Percentiles rank a stretch among this genome's conserved stretches.
These are phyloP conservation scores for Phalanger gymnotis DNA, from an alignment of 2,797 vertebrate species.

Conservation along the genomic window DNA sequence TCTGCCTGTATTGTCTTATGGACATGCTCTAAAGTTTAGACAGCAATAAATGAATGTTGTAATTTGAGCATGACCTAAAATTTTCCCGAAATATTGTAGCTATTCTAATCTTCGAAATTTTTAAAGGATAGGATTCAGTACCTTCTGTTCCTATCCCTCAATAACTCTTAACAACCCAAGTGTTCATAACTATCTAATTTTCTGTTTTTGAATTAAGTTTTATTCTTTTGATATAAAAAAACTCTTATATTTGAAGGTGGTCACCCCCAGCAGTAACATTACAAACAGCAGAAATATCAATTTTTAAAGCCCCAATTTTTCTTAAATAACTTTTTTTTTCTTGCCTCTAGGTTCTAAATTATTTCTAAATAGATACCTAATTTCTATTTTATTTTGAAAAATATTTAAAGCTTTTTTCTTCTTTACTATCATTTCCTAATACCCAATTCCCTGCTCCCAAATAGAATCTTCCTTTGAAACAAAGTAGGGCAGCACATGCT, in stretches of 20 bases:
- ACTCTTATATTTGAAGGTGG: accelerated
- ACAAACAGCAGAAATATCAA: neutral
- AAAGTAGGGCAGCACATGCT: neutral
- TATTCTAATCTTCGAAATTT: neutral
- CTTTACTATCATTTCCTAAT: neutral
- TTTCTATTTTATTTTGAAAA: neutral
- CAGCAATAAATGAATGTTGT: neutral
- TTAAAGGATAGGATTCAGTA: neutral
- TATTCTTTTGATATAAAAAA: neutral
- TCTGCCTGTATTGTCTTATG: neutral
- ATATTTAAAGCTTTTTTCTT: neutral
- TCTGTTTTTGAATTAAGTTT: neutral
- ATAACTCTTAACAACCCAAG: conserved; percentile 5
- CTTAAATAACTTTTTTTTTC: neutral
- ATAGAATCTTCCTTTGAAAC: neutral
- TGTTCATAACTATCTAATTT: conserved; percentile 13
- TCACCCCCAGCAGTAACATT: neutral
- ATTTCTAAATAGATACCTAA: neutral
- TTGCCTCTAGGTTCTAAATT: neutral
- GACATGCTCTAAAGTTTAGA: neutral
- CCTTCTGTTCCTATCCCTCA: conserved; percentile 10
- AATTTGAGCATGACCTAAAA: neutral
- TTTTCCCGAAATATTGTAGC: neutral
- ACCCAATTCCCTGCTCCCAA: neutral
- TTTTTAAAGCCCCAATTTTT: neutral